Evolutionary conservation across 2,888 invertebrate genomes (phyloP), one percentile per base, ranked within the genome.

Genomic region (Napeogenes sylphis): DNA sequence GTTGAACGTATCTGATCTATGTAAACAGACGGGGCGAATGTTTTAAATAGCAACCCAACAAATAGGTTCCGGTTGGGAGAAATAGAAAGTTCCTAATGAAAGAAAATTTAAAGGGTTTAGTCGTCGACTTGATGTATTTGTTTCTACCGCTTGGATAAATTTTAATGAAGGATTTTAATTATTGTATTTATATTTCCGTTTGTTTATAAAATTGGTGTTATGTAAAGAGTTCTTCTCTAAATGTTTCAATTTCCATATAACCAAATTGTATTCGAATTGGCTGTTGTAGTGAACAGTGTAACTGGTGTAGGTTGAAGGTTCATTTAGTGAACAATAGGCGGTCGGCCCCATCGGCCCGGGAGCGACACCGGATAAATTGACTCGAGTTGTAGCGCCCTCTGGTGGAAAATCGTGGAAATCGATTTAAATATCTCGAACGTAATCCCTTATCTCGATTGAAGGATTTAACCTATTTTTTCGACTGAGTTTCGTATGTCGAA

Each of bases 1-100:
- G 89, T 90, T 90, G 86, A 87, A 86, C 88, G 89, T 89, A 90
- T 89, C 90, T 89, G 90, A 90, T 90, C 90, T 90, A 90, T 90
- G 89, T 90, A 88, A 90, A 84, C 84, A 84, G 87, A 84, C 85
- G 85, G 84, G 84, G 87, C 80, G 85, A 86, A 90, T 88, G 88
- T 84, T 88, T 90, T 87, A 89, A 90, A 90, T 87, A 88, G 86
- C 86, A 80, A 81, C 87, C 85, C 84, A 85, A 86, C 89, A 85
- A 89, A 89, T 87, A 88, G 79, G 85, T 87, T 87, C 84, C 86
- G 87, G 82, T 84, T 80, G 81, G 83, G 81, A 77, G 80, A 83
- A 85, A 85, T 85, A 83, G 78, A 81, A 85, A 85, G 84, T 84
- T 80, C 81, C 82, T 87, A 87, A 86, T 87, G 82, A 83, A 85